These are phyloP conservation scores for Dryobotodes eremita DNA, from an alignment of 2,888 invertebrate genomes.

Conservation along the genomic window DNA sequence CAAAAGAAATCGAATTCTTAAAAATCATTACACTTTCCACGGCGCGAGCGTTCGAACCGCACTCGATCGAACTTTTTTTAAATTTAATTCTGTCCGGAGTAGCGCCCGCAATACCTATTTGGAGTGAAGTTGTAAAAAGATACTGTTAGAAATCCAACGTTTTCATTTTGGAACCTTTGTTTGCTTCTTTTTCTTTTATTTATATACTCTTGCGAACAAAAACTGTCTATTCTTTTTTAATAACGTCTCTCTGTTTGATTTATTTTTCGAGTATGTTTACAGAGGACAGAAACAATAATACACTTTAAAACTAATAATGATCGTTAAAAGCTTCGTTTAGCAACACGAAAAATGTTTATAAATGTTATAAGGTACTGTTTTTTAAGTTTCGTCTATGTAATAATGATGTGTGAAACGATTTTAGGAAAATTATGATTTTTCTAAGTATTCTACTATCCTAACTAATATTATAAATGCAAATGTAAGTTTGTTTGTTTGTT, in stretches of 20 bases:
- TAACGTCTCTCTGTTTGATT: constrained; percentile 60
- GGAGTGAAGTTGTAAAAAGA: constrained; percentile 64
- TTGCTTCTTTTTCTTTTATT: constrained; percentile 61
- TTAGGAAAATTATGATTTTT: background rate
- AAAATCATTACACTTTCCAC: constrained; percentile 60
- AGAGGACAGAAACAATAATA: constrained; percentile 61
- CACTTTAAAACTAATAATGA: constrained; percentile 57
- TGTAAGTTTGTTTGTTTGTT: too few relatives aligned
- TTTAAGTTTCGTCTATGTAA: background rate
- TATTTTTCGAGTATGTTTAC: constrained; percentile 61
- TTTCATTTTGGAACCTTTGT: constrained; percentile 52
- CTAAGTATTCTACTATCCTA: background rate
- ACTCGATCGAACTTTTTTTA: constrained; percentile 53
- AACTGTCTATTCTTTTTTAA: constrained; percentile 58
- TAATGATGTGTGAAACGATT: background rate
- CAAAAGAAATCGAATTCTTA: constrained; percentile 60
- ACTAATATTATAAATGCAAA: too few relatives aligned
- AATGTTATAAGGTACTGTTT: background rate
- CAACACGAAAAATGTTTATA: constrained; percentile 7
- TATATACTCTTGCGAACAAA: constrained; percentile 45
- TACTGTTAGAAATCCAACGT: constrained; percentile 58
- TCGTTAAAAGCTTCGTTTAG: constrained; percentile 38
- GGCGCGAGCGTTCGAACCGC: constrained; percentile 33
- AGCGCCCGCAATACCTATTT: constrained; percentile 59
- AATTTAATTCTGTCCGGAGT: constrained; percentile 62